phyloP scores from a whole-genome alignment of 2,888 invertebrate genomes.

The Drosophila nr. medialis region DNA sequence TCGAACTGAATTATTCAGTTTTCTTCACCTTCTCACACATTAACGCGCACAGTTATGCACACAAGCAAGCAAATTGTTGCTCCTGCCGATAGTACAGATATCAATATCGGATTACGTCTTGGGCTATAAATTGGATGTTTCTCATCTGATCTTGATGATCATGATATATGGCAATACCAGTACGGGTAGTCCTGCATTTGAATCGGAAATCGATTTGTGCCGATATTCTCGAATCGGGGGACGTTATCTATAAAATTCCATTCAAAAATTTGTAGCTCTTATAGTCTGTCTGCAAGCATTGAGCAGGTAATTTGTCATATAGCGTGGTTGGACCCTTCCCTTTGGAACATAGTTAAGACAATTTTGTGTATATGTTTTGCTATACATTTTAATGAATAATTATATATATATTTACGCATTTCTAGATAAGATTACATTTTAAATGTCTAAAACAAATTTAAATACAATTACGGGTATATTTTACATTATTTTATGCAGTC shows the following conservation, averaged over 20 bases:
- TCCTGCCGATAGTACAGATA: too few species aligned
- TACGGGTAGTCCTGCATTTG: not conserved
- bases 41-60: too few species aligned
- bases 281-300: not conserved
- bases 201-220: not conserved
- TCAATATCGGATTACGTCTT: not conserved
- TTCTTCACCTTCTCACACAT: too few species aligned
- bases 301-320: not conserved
- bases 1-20: too few species aligned
- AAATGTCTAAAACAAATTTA: not conserved
- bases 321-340: not conserved
- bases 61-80: too few species aligned
- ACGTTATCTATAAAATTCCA: too few species aligned
- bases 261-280: not conserved
- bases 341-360: not conserved
- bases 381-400: not conserved
- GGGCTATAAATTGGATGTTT: not conserved
- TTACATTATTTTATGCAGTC: slow-evolving; percentile 4
- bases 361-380: not conserved
- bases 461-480: slow-evolving; percentile 4
- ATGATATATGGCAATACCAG: not conserved
- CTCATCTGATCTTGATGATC: not conserved
- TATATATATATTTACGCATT: slow-evolving; percentile 1
- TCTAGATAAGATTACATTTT: slow-evolving; percentile 1
- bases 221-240: not conserved